A percentile compares a stretch with the other conserved stretches of the same genome.
Evolutionary conservation across 2,113 vertebrate genomes (phyloP).

Genomic region (Barnardius zonarius): DNA sequence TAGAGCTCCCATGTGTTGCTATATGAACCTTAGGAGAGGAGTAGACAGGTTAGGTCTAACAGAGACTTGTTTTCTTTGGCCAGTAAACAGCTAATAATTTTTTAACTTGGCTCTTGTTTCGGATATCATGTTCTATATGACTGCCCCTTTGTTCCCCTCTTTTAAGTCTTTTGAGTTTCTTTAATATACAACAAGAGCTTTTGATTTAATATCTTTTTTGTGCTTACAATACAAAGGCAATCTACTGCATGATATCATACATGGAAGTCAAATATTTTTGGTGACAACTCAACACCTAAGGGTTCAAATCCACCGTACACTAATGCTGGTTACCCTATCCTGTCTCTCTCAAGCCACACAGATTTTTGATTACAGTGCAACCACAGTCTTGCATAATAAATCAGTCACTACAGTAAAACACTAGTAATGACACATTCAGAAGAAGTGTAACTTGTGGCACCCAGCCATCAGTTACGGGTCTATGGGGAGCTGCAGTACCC

Average conservation of each 20-base stretch:
- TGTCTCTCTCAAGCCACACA: not conserved
- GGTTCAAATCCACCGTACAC: not conserved
- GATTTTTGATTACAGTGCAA: constrained; percentile 9
- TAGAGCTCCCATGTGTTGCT: not conserved
- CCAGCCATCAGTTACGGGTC: not conserved
- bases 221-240: not conserved
- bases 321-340: not conserved
- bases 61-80: constrained; percentile 33
- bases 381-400: not conserved
- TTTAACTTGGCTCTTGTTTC: constrained; percentile 15
- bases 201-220: not conserved
- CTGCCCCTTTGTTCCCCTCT: not conserved
- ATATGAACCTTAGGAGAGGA: not conserved
- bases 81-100: constrained; percentile 1
- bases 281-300: constrained; percentile 18
- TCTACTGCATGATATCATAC: not conserved
- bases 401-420: not conserved
- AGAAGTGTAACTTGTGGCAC: not conserved
- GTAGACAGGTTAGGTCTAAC: not conserved
- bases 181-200: not conserved
- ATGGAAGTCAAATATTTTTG: constrained; percentile 18
- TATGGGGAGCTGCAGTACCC: not conserved
- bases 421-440: not conserved
- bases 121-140: not conserved
- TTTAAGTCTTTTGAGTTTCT: not conserved